Percentiles rank a stretch among this genome's conserved stretches.
Evolutionary conservation across 1,140 invertebrate genomes (phyloP).

Genomic region (Drosophila azteca): DNA sequence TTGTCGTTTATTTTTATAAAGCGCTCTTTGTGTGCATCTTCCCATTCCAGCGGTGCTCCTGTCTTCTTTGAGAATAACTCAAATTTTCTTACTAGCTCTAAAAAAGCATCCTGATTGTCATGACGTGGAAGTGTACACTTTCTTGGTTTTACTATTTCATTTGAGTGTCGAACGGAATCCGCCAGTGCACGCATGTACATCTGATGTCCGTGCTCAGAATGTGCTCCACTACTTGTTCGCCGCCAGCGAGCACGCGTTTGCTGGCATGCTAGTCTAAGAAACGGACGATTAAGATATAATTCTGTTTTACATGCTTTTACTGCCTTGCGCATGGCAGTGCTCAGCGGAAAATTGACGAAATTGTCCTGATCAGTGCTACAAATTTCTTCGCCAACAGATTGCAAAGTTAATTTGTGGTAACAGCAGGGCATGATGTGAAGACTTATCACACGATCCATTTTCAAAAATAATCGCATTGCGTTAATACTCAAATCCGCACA

Average conservation of each 20-base stretch:
- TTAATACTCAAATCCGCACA: conserved; percentile 92
- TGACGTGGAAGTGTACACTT: not conserved
- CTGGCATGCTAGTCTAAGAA: conserved; percentile 87
- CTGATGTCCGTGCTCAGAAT: conserved; percentile 54
- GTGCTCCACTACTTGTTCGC: conserved; percentile 15
- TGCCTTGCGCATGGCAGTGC: conserved; percentile 62
- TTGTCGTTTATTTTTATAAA: conserved; percentile 39
- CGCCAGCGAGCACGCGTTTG: conserved; percentile 64
- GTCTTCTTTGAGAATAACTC: conserved; percentile 27
- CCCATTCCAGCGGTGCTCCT: conserved; percentile 22
- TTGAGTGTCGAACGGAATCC: conserved; percentile 37
- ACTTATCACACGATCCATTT: conserved; percentile 85
- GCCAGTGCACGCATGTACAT: conserved; percentile 70
- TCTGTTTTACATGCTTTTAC: not conserved
- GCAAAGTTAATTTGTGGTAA: conserved; percentile 89
- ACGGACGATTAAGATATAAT: conserved; percentile 85
- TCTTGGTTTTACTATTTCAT: conserved; percentile 35
- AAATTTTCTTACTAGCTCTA: conserved; percentile 26
- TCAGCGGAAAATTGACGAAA: conserved; percentile 88
- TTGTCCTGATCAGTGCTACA: conserved; percentile 37
- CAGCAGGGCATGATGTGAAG: conserved; percentile 93
- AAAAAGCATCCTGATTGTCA: conserved; percentile 12
- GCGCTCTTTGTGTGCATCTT: conserved; percentile 31
- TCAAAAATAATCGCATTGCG: conserved; percentile 89
- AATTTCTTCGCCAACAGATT: not conserved